Percentiles rank a stretch among this genome's conserved stretches.
Conservation (phyloP, 2,888 invertebrate genomes). For the Diaphora mendica region DNA sequence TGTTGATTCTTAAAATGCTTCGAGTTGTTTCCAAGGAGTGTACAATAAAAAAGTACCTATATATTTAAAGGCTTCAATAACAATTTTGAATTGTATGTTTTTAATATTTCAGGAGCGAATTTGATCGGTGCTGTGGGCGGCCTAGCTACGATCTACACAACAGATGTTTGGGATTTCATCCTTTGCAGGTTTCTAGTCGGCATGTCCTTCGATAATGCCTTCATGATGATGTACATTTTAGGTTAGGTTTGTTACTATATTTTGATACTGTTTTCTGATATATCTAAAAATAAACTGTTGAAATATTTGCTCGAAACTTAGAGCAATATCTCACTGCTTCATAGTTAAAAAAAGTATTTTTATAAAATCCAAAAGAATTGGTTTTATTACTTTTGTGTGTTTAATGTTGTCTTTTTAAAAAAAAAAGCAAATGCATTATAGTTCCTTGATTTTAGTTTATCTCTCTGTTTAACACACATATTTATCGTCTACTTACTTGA, state of each 20-base stretch:
- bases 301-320: background rate
- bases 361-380: no score
- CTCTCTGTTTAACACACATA: no score
- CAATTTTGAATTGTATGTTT: background rate
- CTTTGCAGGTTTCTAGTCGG: constrained; percentile 93
- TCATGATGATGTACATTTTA: constrained; percentile 96
- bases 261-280: background rate
- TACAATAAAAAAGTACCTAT: no score
- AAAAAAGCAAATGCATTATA: no score
- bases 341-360: no score
- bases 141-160: constrained; percentile 89
- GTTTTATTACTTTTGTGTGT: no score
- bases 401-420: no score
- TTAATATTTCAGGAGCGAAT: constrained; percentile 86
- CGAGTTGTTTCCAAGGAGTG: background rate
- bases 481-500: no score
- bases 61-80: background rate
- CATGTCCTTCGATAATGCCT: constrained; percentile 94
- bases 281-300: background rate
- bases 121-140: constrained; percentile 89
- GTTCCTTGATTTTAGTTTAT: no score
- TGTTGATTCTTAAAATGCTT: background rate
- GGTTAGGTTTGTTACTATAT: constrained; percentile 86
- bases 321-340: no score
- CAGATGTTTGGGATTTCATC: constrained; percentile 91